These are phyloP conservation scores for Salminus brasiliensis DNA, from an alignment of 2,113 vertebrate species.

Conservation along the genomic window DNA sequence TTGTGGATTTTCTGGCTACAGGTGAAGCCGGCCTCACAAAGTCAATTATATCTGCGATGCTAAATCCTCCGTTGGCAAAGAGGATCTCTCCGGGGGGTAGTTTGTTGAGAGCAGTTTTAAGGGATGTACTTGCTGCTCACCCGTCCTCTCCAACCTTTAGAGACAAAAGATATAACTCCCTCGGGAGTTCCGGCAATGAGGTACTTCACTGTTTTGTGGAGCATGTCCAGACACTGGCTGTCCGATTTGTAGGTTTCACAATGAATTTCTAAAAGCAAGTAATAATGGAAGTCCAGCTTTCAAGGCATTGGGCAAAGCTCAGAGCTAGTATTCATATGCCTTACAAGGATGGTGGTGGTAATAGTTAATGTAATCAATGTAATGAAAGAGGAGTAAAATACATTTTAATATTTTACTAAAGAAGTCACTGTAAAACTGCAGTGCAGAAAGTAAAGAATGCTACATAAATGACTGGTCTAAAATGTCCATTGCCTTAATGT, in stretches of 20 bases:
- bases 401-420: too few species aligned
- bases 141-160: constrained; percentile 28
- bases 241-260: background rate
- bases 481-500: too few species aligned
- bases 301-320: background rate
- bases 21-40: constrained; percentile 2
- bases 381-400: too few species aligned
- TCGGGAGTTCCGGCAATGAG: background rate
- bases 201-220: background rate
- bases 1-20: constrained; percentile 7
- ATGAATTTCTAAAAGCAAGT: background rate
- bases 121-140: constrained; percentile 6
- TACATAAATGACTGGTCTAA: too few species aligned
- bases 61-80: constrained; percentile 22
- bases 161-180: constrained; percentile 23
- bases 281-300: background rate
- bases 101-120: constrained; percentile 19
- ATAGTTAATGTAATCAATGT: too few species aligned
- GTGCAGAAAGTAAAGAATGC: too few species aligned
- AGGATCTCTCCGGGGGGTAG: constrained; percentile 4
- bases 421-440: too few species aligned
- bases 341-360: too few species aligned
- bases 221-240: background rate
- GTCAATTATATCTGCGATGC: constrained; percentile 29
- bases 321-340: background rate